Evolutionary conservation across 2,797 vertebrate genomes (phyloP), one percentile per base, ranked within the genome.

Genomic region (Parotocinclus haroldoi): DNA sequence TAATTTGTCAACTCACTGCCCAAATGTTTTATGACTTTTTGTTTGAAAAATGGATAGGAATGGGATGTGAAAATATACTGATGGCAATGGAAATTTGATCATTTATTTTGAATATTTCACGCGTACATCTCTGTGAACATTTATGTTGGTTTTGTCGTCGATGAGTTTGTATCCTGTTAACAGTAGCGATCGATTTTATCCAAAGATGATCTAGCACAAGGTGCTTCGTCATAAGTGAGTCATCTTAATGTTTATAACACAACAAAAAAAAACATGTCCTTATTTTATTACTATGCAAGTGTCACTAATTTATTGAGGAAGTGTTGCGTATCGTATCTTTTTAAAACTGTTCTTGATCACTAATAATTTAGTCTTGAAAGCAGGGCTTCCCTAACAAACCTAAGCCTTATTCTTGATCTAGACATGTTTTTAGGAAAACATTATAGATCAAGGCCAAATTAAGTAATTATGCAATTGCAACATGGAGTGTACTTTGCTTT

Each of bases 211-310:
- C 50, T 63, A 73, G 75, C 75, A 72, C 68, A 67, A 61, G 53
- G 52, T 44, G 58, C 68, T 67, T 58, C 60, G 68, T 73, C 71
- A 71, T 56, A 66, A 60, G 56, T 52, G 51, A 18, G 9, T 66
- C 46, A 57, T 66, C 71, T 60, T 27, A 27, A 17, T 39, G 66
- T 37, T 67, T 60, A 56, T 59, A 16, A 27, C 27, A 27, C 27
- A 27, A 27, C 27, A 27, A 5, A 27, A 27, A 27, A 27, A 2
- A 27, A 6, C 50, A 27, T 48, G 17, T 58, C 74, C 52, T 87
- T 85, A 75, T 82, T 89, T 90, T 82, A 86, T 82, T 85, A 83
- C 89, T 91, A 91, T 91, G 89, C 90, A 91, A 91, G 80, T 79
- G 79, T 85, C 76, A 81, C 80, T 66, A 56, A 76, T 70, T 78